Conservation (phyloP, 2,113 vertebrate species). For the Mesoclemmys tuberculata region DNA sequence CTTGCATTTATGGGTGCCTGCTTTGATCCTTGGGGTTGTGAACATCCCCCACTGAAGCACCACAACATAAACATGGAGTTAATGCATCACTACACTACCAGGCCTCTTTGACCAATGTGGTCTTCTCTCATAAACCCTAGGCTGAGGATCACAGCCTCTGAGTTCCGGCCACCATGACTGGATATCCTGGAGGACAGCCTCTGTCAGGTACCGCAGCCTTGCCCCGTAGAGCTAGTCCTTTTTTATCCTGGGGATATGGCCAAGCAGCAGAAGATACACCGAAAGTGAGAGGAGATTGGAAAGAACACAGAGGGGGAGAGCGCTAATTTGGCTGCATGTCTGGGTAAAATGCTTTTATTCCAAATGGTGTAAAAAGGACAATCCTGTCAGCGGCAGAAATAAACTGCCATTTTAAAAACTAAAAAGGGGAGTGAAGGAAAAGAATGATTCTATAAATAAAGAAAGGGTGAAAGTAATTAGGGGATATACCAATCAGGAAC, state of each 20-base stretch:
- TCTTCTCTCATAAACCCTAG: not conserved
- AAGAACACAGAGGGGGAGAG: not conserved
- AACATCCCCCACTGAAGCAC: not conserved
- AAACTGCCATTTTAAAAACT: conserved; percentile 16
- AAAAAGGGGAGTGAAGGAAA: not conserved
- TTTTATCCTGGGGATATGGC: conserved; percentile 32
- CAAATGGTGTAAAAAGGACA: not conserved
- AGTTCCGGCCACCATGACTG: not conserved
- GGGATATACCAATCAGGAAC: conserved; percentile 56
- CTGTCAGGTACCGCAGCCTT: not conserved
- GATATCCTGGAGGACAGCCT: not conserved
- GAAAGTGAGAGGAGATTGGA: not conserved
- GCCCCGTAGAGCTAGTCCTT: not conserved
- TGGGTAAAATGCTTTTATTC: not conserved
- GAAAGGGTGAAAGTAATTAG: conserved; percentile 2
- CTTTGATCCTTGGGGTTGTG: not conserved
- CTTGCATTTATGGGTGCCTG: not conserved
- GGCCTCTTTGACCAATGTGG: not conserved
- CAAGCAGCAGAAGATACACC: not conserved
- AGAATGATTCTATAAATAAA: conserved; percentile 22
- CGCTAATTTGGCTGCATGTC: not conserved
- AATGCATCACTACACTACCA: not conserved
- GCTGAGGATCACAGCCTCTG: not conserved
- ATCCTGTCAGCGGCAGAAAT: conserved; percentile 8
- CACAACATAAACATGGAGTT: accelerated